phyloP scores from a whole-genome alignment of 2,888 invertebrate genomes.

The Troilus luridus region DNA sequence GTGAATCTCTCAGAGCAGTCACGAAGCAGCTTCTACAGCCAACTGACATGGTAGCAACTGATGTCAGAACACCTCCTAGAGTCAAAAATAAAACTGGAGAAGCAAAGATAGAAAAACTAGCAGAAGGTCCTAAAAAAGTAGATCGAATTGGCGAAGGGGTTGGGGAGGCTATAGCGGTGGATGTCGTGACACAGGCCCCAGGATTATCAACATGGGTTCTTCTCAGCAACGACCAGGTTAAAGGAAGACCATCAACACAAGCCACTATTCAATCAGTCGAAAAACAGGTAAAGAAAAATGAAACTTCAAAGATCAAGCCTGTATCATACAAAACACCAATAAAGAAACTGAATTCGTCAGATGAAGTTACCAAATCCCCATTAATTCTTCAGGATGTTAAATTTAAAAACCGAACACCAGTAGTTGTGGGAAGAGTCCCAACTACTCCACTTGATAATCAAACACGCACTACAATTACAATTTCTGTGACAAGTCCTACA shows the following conservation, averaged over 20 bases:
- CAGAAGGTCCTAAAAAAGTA: conserved; percentile 3
- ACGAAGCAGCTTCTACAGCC: conserved; percentile 73
- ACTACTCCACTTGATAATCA: conserved; percentile 68
- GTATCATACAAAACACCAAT: conserved; percentile 62
- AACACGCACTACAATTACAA: conserved; percentile 62
- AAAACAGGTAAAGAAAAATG: conserved; percentile 61
- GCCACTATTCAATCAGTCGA: conserved; percentile 60
- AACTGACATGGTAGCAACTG: conserved; percentile 71
- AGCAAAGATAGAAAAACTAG: conserved; percentile 50
- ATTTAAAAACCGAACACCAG: conserved; percentile 67
- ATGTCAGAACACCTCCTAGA: conserved; percentile 77
- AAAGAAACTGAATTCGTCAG: conserved; percentile 63
- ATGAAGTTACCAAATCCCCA: conserved; percentile 62
- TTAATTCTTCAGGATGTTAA: conserved; percentile 66
- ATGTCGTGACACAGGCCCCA: conserved; percentile 59
- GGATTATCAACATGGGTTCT: conserved; percentile 85
- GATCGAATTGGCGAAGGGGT: conserved; percentile 53
- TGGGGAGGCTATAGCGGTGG: conserved; percentile 51
- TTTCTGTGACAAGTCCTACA: conserved; percentile 35
- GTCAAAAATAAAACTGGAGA: conserved; percentile 73
- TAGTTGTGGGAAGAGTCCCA: conserved; percentile 67
- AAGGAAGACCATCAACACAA: conserved; percentile 60
- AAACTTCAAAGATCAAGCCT: conserved; percentile 59
- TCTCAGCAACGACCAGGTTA: conserved; percentile 72
- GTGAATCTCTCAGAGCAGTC: conserved; percentile 75